A percentile compares a stretch with the other conserved stretches of the same genome.
These are phyloP conservation scores for Halictus rubicundus DNA, from an alignment of 1,140 invertebrate genomes.

Conservation along the genomic window DNA sequence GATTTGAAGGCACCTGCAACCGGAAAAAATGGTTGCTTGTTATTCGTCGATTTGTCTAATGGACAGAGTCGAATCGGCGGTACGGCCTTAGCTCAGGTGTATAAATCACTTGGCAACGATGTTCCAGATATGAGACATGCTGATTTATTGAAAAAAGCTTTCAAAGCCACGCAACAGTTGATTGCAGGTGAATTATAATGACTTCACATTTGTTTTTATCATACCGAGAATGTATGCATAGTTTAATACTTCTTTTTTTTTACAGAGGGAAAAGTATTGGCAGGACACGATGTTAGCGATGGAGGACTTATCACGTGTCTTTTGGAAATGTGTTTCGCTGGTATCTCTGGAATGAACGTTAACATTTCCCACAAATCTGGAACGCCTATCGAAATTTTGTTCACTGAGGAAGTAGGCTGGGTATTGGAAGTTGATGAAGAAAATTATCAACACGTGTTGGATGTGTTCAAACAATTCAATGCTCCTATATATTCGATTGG, in stretches of 20 bases:
- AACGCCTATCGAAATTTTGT: constrained; percentile 86
- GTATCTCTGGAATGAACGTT: constrained; percentile 89
- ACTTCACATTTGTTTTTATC: too few species aligned
- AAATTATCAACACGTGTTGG: constrained; percentile 83
- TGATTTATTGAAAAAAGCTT: constrained; percentile 86
- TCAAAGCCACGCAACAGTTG: constrained; percentile 91
- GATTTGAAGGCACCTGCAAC: constrained; percentile 89
- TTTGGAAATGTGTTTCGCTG: constrained; percentile 97
- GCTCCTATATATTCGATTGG: constrained; percentile 90
- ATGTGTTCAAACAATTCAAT: constrained; percentile 82
- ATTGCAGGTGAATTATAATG: constrained; percentile 83
- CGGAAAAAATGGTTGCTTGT: constrained; percentile 80
- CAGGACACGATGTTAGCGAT: constrained; percentile 99
- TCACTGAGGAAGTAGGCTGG: constrained; percentile 95
- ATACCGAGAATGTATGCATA: not conserved
- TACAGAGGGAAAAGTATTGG: constrained; percentile 85
- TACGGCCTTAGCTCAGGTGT: constrained; percentile 95
- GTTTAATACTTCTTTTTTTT: constrained; percentile 11
- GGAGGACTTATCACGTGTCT: constrained; percentile 95
- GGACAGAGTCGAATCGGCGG: constrained; percentile 90
- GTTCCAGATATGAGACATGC: constrained; percentile 90
- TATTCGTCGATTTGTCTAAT: constrained; percentile 87
- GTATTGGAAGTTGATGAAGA: constrained; percentile 89
- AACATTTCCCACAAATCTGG: constrained; percentile 83
- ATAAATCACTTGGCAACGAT: constrained; percentile 90